Base-by-base conservation (phyloP, 2,888 invertebrate species). In the Boloria selene region DNA sequence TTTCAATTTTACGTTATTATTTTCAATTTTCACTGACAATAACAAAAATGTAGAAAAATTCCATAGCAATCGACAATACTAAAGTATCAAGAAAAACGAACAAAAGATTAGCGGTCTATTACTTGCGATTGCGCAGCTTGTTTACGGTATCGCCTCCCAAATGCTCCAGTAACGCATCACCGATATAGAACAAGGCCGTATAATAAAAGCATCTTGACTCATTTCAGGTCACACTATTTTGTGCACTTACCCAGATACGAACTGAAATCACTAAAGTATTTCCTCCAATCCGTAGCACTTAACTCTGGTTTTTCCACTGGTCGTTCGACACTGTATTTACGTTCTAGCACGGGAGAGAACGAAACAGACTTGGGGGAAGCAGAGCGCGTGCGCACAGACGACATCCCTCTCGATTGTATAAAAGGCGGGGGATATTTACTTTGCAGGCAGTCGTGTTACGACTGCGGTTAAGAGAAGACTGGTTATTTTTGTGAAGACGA, bases 281-380 rank as follows among this genome's bases (percentile, higher is more conserved):
- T 85, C 80, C 85, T 87, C 93, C 93, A 93, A 73, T 92, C 90
- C 55, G 86, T 79, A 22, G 87, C 81, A 67, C 79, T 81, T 72
- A 88, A 75, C 68, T 91, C 88, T 4, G 90, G 86, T 45, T 87
- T 87, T 68, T 77, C 81, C 60, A 81, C 77, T 13, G 87, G 88
- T 56, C 88, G 83, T 65, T 90, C 87, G 52, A 83, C 89, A 81
- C 88, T 92, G 80, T 93, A 93, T 73, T 93, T 93, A 72, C 93
- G 86, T 75, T 94, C 93, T 70, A 94, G 92, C 72, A 93, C 93
- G 71, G 94, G 94, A 82, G 94, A 94, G 84, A 94, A 94, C 77
- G 94, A 94, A 74, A 94, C 94, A 50, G 94, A 93, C 83, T 94
- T 94, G 71, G 94, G 94, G 83, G 94, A 94, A 80, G 94, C 93